These are phyloP conservation scores for Conistra vaccinii DNA, from an alignment of 2,888 invertebrate genomes.

Conservation along the genomic window DNA sequence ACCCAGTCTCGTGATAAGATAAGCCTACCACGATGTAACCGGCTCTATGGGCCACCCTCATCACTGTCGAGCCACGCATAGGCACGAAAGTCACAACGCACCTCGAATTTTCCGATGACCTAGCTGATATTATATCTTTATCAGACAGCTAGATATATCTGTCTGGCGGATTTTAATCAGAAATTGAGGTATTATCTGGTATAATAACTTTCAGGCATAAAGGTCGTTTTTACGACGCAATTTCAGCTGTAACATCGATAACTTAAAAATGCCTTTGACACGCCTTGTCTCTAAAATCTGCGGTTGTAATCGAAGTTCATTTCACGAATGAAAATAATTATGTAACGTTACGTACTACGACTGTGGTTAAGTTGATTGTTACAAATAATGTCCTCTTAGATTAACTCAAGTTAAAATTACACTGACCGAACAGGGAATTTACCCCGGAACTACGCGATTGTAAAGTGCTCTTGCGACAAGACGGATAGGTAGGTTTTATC, in stretches of 20 bases:
- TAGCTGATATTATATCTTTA: slow-evolving; percentile 58
- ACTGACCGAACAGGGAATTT: not conserved
- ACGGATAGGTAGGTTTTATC: slow-evolving; percentile 15
- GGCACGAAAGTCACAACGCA: slow-evolving; percentile 1
- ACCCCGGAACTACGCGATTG: not conserved
- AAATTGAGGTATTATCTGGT: slow-evolving; percentile 26
- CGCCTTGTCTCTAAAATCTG: slow-evolving; percentile 11
- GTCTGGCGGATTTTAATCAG: slow-evolving; percentile 48
- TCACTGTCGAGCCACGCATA: slow-evolving; percentile 47
- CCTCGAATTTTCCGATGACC: slow-evolving; percentile 59
- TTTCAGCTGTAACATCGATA: slow-evolving; percentile 26
- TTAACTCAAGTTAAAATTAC: not conserved
- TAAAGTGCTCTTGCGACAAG: not conserved
- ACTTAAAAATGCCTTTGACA: slow-evolving; percentile 32
- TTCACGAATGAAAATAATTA: slow-evolving; percentile 27
- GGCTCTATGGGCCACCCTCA: slow-evolving; percentile 34
- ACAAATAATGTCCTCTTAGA: not conserved
- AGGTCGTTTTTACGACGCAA: slow-evolving; percentile 40
- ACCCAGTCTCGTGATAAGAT: slow-evolving; percentile 63
- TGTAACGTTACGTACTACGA: not conserved
- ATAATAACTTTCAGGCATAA: slow-evolving; percentile 24
- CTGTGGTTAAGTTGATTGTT: not conserved
- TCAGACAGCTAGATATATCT: slow-evolving; percentile 54
- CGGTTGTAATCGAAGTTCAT: slow-evolving; percentile 26
- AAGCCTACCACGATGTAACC: slow-evolving; percentile 43